Conservation (phyloP, 2,888 invertebrate genomes). For the Macropis europaea region DNA sequence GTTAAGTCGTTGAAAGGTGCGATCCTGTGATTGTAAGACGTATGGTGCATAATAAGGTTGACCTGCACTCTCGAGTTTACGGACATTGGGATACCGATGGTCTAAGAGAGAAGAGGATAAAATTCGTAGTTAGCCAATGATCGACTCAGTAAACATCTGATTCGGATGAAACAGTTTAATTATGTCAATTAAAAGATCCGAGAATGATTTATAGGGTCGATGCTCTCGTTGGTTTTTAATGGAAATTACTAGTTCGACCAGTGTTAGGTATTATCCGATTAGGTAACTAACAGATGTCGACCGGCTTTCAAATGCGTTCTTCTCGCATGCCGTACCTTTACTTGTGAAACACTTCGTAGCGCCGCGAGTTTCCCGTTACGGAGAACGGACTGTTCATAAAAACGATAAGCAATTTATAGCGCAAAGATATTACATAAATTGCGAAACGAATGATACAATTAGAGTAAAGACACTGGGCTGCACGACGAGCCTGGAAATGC, state of each 20-base stretch:
- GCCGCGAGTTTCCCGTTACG: background rate
- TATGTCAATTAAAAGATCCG: background rate
- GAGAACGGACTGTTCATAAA: conserved; percentile 7
- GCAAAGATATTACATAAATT: conserved; percentile 6
- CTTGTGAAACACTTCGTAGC: conserved; percentile 15
- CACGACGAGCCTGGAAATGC: background rate
- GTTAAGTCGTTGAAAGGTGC: conserved; percentile 84
- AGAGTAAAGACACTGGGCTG: background rate
- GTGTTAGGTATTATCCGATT: conserved; percentile 23
- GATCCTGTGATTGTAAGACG: conserved; percentile 83
- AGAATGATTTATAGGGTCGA: background rate
- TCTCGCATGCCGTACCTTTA: background rate
- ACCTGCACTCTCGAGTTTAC: conserved; percentile 86
- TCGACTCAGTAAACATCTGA: background rate
- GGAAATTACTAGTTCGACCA: background rate
- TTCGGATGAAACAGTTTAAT: background rate
- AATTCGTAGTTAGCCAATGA: background rate
- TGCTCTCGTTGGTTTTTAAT: background rate
- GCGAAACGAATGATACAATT: background rate
- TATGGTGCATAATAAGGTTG: conserved; percentile 85
- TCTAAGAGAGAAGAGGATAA: conserved; percentile 76
- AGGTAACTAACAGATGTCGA: conserved; percentile 23
- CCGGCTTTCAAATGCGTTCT: conserved; percentile 37
- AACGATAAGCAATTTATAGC: background rate
- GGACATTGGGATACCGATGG: conserved; percentile 85